phyloP scores from a whole-genome alignment of 2,113 vertebrate genomes.

The Ploceus nigricollis region DNA sequence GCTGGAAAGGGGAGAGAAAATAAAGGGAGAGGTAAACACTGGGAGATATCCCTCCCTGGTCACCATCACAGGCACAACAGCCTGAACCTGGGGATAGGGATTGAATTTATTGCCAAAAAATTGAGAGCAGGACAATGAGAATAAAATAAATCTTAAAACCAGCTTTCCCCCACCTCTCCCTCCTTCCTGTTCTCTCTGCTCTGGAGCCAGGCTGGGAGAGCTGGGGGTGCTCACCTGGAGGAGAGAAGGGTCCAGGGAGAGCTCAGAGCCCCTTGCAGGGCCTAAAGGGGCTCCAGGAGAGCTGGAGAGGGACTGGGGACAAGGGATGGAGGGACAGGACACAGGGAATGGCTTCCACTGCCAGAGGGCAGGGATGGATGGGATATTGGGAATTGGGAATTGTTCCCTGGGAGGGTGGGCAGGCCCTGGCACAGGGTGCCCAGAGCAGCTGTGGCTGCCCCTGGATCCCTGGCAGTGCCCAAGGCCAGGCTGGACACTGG shows the following conservation, averaged over 20 bases:
- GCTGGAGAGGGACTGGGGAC: not conserved
- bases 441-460: not conserved
- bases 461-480: not conserved
- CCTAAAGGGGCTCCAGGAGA: not conserved
- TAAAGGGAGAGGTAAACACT: not conserved
- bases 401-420: not conserved
- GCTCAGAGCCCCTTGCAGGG: fast-evolving
- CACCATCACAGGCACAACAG: not conserved
- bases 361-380: not conserved
- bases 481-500: not conserved
- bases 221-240: not conserved
- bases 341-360: not conserved
- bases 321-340: not conserved
- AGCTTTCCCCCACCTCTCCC: not conserved
- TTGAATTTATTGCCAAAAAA: not conserved
- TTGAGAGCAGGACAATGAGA: not conserved
- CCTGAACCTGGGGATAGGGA: too few relatives aligned
- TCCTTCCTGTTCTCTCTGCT: not conserved
- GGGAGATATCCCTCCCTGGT: not conserved
- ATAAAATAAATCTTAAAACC: not conserved
- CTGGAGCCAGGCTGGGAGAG: not conserved
- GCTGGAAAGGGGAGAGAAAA: not conserved
- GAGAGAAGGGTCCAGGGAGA: not conserved
- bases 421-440: not conserved
- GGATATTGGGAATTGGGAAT: not conserved